These are phyloP conservation scores for Lepus townsendii DNA, from an alignment of 2,797 vertebrate genomes.

Conservation along the genomic window DNA sequence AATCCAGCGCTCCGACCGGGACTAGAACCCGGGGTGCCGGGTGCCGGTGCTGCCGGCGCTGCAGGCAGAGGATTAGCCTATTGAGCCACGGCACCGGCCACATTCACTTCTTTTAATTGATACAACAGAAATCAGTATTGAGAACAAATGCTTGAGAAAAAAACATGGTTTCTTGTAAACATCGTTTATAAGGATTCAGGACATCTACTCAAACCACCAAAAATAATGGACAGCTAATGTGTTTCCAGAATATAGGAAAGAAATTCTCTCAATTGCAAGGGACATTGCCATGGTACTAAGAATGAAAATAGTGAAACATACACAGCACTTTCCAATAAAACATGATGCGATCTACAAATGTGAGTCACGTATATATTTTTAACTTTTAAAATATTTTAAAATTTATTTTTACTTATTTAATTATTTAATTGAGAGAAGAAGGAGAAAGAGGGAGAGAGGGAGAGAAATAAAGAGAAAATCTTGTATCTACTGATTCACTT, in stretches of 20 bases:
- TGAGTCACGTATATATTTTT: slow-evolving; percentile 3
- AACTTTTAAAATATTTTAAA: background rate
- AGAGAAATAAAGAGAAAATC: too few species aligned
- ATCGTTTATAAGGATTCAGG: slow-evolving; percentile 46
- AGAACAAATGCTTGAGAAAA: background rate
- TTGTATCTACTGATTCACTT: too few species aligned
- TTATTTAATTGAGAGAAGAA: too few species aligned
- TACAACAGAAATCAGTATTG: background rate
- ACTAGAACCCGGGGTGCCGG: too few species aligned
- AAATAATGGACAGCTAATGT: slow-evolving; percentile 17
- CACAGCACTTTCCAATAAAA: background rate
- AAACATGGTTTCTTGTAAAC: background rate
- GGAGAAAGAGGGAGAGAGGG: too few species aligned
- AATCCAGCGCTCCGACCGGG: too few species aligned
- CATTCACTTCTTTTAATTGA: background rate
- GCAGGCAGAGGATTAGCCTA: too few species aligned
- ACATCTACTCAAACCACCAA: background rate
- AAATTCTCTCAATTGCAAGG: slow-evolving; percentile 22
- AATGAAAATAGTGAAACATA: slow-evolving; percentile 46
- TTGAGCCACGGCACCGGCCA: too few species aligned
- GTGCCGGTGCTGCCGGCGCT: too few species aligned
- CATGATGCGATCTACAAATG: slow-evolving; percentile 18
- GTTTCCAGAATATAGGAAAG: slow-evolving; percentile 31
- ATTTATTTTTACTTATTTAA: too few species aligned
- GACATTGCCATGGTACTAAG: background rate